A percentile compares a stretch with the other conserved stretches of the same genome.
Conservation (phyloP, 2,797 vertebrate genomes). For the Kryptopterus vitreolus region DNA sequence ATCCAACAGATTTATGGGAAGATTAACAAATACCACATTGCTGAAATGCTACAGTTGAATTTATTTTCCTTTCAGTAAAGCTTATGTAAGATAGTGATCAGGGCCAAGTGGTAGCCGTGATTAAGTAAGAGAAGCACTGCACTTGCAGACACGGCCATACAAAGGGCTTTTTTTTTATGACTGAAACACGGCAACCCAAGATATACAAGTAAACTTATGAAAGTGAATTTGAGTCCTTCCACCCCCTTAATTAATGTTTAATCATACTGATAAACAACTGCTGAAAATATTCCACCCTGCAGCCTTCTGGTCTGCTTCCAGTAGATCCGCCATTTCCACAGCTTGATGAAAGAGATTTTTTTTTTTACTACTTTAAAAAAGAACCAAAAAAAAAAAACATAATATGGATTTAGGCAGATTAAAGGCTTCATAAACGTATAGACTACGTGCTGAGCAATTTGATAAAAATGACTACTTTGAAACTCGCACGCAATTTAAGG, state of each 20-base stretch:
- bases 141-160: not conserved
- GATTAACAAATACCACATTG: not conserved
- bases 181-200: not conserved
- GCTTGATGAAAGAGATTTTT: not conserved
- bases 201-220: not conserved
- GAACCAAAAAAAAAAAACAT: not conserved
- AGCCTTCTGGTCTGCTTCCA: not conserved
- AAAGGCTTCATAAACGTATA: not conserved
- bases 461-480: not conserved
- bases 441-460: not conserved
- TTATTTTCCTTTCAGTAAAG: not conserved
- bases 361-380: not conserved
- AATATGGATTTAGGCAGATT: not conserved
- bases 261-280: constrained; percentile 5
- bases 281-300: not conserved
- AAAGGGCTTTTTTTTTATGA: not conserved
- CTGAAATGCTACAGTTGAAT: not conserved
- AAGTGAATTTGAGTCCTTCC: not conserved
- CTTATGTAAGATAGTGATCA: constrained; percentile 9
- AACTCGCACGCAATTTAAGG: not conserved
- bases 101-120: not conserved
- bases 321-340: not conserved
- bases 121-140: not conserved
- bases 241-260: not conserved
- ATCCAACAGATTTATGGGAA: constrained; percentile 16